Conservation (phyloP, 2,888 invertebrate species). For the Caenorhabditis sp. region DNA sequence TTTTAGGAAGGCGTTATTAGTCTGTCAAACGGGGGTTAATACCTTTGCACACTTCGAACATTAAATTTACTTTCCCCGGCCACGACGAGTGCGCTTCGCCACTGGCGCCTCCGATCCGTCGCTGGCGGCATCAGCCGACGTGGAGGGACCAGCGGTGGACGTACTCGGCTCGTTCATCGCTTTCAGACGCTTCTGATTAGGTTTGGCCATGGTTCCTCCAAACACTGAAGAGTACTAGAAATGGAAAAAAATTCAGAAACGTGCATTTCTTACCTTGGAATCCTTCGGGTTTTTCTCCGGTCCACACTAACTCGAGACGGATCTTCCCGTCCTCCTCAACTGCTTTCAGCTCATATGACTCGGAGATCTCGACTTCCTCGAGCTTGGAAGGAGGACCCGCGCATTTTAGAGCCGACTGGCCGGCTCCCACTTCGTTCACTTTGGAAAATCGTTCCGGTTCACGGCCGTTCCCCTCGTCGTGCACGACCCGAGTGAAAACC, state of each 20-base stretch:
- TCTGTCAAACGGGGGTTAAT: background rate
- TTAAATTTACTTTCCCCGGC: background rate
- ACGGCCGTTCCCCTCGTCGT: background rate
- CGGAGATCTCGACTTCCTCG: constrained; percentile 8
- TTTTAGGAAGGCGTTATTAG: background rate
- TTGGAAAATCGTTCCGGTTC: constrained; percentile 6
- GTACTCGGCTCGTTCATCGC: constrained; percentile 15
- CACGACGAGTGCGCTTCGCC: constrained; percentile 33
- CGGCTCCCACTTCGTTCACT: constrained; percentile 5
- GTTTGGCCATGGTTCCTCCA: constrained; percentile 23
- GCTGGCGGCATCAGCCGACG: background rate
- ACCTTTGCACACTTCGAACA: background rate
- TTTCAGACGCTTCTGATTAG: constrained; percentile 12
- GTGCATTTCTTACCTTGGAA: constrained; percentile 1
- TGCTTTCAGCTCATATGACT: constrained; percentile 24
- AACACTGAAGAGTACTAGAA: constrained; percentile 18
- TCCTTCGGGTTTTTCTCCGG: background rate
- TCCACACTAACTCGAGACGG: constrained; percentile 6
- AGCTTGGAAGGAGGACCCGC: constrained; percentile 9
- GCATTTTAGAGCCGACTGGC: constrained; percentile 32
- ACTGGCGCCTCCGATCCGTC: constrained; percentile 10
- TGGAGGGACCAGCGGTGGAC: background rate
- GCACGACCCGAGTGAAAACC: constrained; percentile 5
- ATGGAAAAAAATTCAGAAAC: background rate
- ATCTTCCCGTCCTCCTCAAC: constrained; percentile 4